Evolutionary conservation across 2,888 invertebrate species (phyloP).

Genomic region (Malthinus seriepunctatus): DNA sequence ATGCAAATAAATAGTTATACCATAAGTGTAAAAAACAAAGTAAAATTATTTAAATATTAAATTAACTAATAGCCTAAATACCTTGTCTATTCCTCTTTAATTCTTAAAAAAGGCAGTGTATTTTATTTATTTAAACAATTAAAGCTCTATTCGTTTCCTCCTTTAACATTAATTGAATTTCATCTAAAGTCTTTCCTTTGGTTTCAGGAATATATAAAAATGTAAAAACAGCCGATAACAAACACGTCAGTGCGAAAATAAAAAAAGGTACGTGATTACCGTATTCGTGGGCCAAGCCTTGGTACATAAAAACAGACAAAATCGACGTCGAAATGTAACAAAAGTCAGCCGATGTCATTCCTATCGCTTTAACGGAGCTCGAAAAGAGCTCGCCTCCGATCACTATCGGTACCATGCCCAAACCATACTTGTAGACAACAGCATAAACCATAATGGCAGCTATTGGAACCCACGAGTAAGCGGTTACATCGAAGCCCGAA

Average conservation of each 20-base stretch:
- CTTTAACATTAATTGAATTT: not conserved
- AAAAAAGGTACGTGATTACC: constrained; percentile 48
- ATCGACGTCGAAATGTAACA: constrained; percentile 45
- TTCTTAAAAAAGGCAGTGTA: too few relatives aligned
- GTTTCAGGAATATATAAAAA: constrained; percentile 47
- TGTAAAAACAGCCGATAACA: constrained; percentile 45
- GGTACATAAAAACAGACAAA: constrained; percentile 44
- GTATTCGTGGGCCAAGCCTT: constrained; percentile 37
- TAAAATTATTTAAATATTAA: too few relatives aligned
- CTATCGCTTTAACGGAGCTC: constrained; percentile 50
- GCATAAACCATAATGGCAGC: constrained; percentile 48
- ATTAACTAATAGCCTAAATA: too few relatives aligned
- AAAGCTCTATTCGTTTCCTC: too few relatives aligned
- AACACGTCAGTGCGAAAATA: constrained; percentile 42
- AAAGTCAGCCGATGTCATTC: constrained; percentile 49
- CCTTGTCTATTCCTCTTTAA: too few relatives aligned
- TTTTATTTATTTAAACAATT: too few relatives aligned
- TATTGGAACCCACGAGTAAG: constrained; percentile 47
- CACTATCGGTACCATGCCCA: constrained; percentile 51
- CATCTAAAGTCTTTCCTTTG: constrained; percentile 41
- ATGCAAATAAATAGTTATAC: too few relatives aligned
- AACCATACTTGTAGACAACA: constrained; percentile 46
- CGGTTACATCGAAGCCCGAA: constrained; percentile 13
- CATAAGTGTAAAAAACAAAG: too few relatives aligned
- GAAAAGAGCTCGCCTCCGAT: constrained; percentile 52